A percentile compares a stretch with the other conserved stretches of the same genome.
Evolutionary conservation across 2,888 invertebrate species (phyloP).

Genomic region (Oligia latruncula): DNA sequence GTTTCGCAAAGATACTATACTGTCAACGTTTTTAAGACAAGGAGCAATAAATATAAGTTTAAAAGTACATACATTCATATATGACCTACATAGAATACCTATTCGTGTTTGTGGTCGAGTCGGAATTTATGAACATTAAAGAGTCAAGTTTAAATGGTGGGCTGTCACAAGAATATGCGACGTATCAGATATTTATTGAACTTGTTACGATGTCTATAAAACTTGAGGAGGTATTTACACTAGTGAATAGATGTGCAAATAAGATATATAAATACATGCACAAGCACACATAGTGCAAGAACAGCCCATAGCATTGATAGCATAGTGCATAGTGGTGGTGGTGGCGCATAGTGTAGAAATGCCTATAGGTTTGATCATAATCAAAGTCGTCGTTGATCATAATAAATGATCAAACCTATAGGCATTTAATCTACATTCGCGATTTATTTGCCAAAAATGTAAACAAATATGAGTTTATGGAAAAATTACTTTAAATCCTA

Average conservation of each 20-base stretch:
- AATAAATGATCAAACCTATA: background rate
- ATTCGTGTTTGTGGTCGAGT: background rate
- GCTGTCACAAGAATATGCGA: background rate
- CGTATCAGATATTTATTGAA: slow-evolving; percentile 2
- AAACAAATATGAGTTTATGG: too few relatives aligned
- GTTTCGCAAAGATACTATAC: background rate
- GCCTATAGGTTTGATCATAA: too few relatives aligned
- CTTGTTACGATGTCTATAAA: background rate
- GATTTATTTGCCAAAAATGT: too few relatives aligned
- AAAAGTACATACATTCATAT: too few relatives aligned
- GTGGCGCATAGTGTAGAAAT: too few relatives aligned
- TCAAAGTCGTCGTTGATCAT: too few relatives aligned
- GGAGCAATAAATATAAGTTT: slow-evolving; percentile 18
- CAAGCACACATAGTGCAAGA: background rate
- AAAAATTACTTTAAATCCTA: too few relatives aligned
- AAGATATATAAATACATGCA: background rate
- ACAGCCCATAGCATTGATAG: too few relatives aligned
- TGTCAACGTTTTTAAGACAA: slow-evolving; percentile 23
- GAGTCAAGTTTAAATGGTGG: slow-evolving; percentile 17
- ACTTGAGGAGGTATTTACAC: slow-evolving; percentile 1
- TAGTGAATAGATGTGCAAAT: background rate
- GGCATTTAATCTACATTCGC: too few relatives aligned
- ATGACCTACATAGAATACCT: background rate
- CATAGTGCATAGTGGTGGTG: too few relatives aligned
- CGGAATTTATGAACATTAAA: background rate